Conservation (phyloP, 2,797 vertebrate species). For the Coregonus suidteri region DNA sequence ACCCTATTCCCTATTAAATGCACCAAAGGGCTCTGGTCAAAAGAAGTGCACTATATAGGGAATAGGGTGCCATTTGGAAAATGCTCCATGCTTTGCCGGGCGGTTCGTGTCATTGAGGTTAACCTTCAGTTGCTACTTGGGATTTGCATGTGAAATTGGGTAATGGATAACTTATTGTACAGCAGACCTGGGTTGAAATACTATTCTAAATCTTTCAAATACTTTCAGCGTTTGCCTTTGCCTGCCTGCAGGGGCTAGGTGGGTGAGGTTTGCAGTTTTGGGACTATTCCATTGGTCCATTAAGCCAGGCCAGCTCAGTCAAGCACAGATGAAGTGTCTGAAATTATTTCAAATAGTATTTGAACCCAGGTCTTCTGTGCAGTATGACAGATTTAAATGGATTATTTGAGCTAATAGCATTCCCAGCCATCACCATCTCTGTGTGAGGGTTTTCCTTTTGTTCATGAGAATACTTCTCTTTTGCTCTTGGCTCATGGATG, state of each 20-base stretch:
- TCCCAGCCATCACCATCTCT: too few species aligned
- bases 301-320: neutral
- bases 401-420: too few species aligned
- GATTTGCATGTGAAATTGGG: constrained; percentile 44
- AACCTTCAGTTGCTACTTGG: constrained; percentile 13
- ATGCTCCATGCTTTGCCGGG: constrained; percentile 11
- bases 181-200: neutral
- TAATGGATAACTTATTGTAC: constrained; percentile 15
- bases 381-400: too few species aligned
- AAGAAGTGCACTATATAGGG: too few species aligned
- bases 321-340: too few species aligned
- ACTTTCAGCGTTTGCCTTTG: neutral
- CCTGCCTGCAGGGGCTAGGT: neutral
- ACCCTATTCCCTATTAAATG: too few species aligned
- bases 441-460: too few species aligned
- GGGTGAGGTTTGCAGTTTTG: neutral
- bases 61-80: too few species aligned
- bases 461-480: too few species aligned
- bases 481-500: too few species aligned
- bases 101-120: constrained; percentile 35
- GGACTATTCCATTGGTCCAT: neutral
- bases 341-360: neutral
- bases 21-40: too few species aligned
- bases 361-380: neutral
- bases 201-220: neutral